A percentile compares a stretch with the other conserved stretches of the same genome.
Evolutionary conservation across 2,797 vertebrate genomes (phyloP).

Genomic region (Jordanella pulchra): DNA sequence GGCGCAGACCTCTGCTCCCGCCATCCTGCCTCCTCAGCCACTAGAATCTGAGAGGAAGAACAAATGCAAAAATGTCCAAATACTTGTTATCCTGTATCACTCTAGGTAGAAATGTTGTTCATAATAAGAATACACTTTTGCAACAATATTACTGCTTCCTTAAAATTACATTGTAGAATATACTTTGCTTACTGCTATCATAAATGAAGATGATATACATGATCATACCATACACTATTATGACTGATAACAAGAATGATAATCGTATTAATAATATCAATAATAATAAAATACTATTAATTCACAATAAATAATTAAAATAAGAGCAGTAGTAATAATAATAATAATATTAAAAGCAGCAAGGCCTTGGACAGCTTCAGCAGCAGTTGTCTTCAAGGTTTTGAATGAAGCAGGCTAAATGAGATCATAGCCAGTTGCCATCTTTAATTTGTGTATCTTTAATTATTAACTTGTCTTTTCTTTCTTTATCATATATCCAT

Average conservation of each 20-base stretch:
- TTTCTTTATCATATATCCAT: background rate
- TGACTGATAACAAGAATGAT: no score
- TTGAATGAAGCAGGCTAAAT: background rate
- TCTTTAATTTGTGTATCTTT: background rate
- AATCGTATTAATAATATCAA: no score
- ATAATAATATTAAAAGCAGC: no score
- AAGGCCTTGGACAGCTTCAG: no score
- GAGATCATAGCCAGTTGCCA: background rate
- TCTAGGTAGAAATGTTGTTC: background rate
- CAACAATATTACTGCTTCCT: background rate
- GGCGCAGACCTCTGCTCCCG: constrained; percentile 78
- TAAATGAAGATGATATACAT: background rate
- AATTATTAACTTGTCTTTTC: background rate
- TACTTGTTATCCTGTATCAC: background rate
- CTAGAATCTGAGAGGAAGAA: constrained; percentile 35
- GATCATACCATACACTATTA: no score
- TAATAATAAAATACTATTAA: no score
- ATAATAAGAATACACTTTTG: background rate
- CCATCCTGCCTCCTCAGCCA: constrained; percentile 82
- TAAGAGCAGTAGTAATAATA: no score
- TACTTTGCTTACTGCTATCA: background rate
- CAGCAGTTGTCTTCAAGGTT: background rate
- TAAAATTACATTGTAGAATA: background rate
- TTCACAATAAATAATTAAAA: no score
- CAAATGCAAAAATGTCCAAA: background rate